Percentiles rank a stretch among this genome's conserved stretches.
Conservation (phyloP, 2,113 vertebrate genomes). For the Saccopteryx leptura region DNA sequence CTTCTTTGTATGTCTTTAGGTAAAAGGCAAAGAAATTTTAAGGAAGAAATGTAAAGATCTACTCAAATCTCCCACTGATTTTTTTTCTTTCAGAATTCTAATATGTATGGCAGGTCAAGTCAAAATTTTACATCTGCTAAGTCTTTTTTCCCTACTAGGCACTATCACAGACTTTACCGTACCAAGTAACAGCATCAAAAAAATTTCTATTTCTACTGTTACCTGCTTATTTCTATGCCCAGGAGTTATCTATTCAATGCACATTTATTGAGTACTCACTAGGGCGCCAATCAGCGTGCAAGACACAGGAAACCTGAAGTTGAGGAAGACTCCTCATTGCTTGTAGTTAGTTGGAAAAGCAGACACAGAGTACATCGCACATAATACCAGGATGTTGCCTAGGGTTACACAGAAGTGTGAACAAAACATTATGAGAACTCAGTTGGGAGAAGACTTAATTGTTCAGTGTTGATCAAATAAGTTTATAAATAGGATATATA, state of each 20-base stretch:
- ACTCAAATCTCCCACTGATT: background rate
- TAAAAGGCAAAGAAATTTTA: constrained; percentile 30
- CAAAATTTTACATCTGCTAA: constrained; percentile 29
- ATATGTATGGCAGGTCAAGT: background rate
- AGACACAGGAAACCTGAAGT: background rate
- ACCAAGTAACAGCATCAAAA: background rate
- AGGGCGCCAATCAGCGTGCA: background rate
- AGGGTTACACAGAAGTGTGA: background rate
- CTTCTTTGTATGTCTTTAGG: background rate
- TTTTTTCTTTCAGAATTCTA: constrained; percentile 31
- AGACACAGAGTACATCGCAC: background rate
- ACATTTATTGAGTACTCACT: background rate
- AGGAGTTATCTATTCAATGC: background rate
- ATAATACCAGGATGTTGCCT: background rate
- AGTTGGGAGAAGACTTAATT: background rate
- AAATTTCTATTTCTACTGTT: background rate
- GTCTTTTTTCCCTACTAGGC: background rate
- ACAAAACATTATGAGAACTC: background rate
- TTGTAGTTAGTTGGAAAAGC: background rate
- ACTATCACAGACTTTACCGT: background rate
- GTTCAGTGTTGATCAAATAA: background rate
- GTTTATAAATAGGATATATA: no score
- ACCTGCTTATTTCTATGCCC: background rate
- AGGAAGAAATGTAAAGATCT: background rate
- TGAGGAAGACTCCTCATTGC: background rate